Evolutionary conservation across 1,140 invertebrate species (phyloP).

Genomic region (Ceratitis capitata): DNA sequence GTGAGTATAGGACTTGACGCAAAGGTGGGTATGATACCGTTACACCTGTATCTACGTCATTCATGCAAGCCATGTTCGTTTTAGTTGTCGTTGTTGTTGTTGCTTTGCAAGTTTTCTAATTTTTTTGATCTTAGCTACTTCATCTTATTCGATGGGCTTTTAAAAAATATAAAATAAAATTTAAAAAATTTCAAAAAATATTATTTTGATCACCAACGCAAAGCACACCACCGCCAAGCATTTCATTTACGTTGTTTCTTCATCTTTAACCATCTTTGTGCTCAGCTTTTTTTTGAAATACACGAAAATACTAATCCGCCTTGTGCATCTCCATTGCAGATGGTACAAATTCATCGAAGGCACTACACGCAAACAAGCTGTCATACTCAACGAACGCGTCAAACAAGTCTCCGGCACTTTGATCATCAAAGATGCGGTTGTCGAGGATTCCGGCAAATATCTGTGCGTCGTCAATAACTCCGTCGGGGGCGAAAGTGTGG

Average conservation of each 20-base stretch:
- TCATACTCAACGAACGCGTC: constrained; percentile 84
- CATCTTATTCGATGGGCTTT: constrained; percentile 1
- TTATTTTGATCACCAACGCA: constrained; percentile 8
- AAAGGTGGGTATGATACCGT: neutral
- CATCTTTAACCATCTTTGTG: constrained; percentile 44
- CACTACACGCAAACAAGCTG: constrained; percentile 82
- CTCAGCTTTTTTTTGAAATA: neutral
- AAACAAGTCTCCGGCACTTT: constrained; percentile 94
- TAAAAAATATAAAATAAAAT: neutral
- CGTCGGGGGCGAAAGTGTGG: constrained; percentile 90
- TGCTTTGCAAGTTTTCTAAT: too few relatives aligned
- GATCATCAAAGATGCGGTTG: constrained; percentile 88
- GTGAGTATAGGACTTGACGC: neutral
- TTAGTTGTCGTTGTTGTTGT: too few relatives aligned
- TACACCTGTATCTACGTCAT: neutral
- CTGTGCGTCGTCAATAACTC: constrained; percentile 94
- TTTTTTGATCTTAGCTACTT: neutral
- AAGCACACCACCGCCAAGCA: constrained; percentile 22
- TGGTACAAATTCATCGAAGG: constrained; percentile 94
- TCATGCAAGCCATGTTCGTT: neutral
- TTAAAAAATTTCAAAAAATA: too few relatives aligned
- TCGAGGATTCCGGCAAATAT: constrained; percentile 93
- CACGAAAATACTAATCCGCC: too few relatives aligned
- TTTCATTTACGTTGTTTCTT: constrained; percentile 47
- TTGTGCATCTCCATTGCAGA: constrained; percentile 72